These are phyloP conservation scores for Heliconius hewitsoni DNA, from an alignment of 1,140 invertebrate genomes.

Conservation along the genomic window DNA sequence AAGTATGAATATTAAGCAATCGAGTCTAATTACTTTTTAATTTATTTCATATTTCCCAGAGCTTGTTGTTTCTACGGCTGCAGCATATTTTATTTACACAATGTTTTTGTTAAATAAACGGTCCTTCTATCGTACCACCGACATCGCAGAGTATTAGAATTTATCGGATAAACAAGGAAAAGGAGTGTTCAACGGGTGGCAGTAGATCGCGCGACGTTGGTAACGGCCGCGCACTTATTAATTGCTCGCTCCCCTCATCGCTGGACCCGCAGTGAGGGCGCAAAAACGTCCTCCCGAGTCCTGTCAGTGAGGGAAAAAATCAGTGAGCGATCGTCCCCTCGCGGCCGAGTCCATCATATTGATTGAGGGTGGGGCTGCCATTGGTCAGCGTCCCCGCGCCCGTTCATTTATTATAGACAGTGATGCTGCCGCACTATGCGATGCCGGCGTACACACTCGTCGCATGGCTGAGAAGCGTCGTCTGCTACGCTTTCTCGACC, in stretches of 20 bases:
- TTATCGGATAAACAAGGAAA: slow-evolving; percentile 57
- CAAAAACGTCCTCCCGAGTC: slow-evolving; percentile 78
- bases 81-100: background rate
- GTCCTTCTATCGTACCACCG: background rate
- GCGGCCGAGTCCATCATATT: slow-evolving; percentile 80
- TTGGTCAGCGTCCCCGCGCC: slow-evolving; percentile 74
- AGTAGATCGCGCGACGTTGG: slow-evolving; percentile 38
- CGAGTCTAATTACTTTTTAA: slow-evolving; percentile 77
- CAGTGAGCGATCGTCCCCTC: slow-evolving; percentile 81
- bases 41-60: slow-evolving; percentile 48
- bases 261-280: slow-evolving; percentile 63
- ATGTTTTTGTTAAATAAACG: background rate
- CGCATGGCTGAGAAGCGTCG: background rate
- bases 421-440: slow-evolving; percentile 61
- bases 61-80: background rate
- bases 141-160: slow-evolving; percentile 26
- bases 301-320: slow-evolving; percentile 81
- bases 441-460: slow-evolving; percentile 20
- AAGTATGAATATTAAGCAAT: slow-evolving; percentile 75
- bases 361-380: slow-evolving; percentile 79
- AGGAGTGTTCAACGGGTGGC: slow-evolving; percentile 60
- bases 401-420: slow-evolving; percentile 80
- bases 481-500: background rate
- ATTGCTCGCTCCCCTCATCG: slow-evolving; percentile 70
- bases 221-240: slow-evolving; percentile 71